phyloP scores from a whole-genome alignment of 2,888 invertebrate species.

The Laspeyria flexula region DNA sequence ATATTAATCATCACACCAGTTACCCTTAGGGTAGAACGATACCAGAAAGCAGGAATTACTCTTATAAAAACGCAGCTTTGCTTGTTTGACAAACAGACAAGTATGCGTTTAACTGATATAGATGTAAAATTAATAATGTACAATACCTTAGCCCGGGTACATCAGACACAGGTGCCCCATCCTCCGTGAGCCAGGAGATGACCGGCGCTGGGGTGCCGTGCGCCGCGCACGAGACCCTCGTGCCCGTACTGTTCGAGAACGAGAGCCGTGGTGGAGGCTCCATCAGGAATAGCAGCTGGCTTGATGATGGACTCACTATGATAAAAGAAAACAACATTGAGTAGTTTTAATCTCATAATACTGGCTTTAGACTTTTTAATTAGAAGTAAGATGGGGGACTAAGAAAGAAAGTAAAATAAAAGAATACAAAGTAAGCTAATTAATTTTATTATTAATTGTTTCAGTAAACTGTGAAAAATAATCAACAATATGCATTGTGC shows the following conservation, averaged over 20 bases:
- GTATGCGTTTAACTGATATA: too few species aligned
- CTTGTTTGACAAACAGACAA: too few species aligned
- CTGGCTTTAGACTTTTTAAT: too few species aligned
- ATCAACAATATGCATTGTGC: too few species aligned
- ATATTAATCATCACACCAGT: neutral
- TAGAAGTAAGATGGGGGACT: too few species aligned
- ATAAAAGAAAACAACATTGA: constrained; percentile 18
- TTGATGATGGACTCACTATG: constrained; percentile 52
- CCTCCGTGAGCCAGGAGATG: constrained; percentile 91
- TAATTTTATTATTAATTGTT: too few species aligned
- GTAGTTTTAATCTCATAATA: too few species aligned
- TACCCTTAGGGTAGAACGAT: neutral
- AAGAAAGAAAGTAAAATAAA: too few species aligned
- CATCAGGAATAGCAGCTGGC: constrained; percentile 87
- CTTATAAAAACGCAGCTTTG: neutral
- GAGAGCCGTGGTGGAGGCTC: constrained; percentile 92
- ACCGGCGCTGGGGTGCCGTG: constrained; percentile 91
- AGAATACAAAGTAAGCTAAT: too few species aligned
- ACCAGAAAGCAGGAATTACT: too few species aligned
- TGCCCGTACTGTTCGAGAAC: constrained; percentile 93
- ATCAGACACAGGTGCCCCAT: constrained; percentile 89
- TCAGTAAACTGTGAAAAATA: too few species aligned
- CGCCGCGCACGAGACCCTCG: constrained; percentile 90
- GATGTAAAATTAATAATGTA: too few species aligned
- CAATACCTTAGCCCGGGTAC: constrained; percentile 90